Conservation (phyloP, 1,140 invertebrate species). For the Psilanteris sp. region DNA sequence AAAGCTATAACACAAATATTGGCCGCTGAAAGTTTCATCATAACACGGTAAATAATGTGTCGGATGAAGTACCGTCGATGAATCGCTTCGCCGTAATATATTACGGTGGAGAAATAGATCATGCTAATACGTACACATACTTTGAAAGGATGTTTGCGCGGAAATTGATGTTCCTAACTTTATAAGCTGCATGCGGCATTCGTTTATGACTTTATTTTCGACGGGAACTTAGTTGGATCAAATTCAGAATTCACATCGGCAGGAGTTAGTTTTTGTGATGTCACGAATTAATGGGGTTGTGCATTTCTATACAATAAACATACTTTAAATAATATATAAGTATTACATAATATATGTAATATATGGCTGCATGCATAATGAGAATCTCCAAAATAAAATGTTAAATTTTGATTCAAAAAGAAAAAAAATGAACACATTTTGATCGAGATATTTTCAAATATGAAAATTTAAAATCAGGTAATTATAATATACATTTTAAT, state of each 20-base stretch:
- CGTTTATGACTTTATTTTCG: conserved; percentile 38
- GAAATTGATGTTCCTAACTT: conserved; percentile 51
- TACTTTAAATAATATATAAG: no score
- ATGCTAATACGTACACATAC: conserved; percentile 42
- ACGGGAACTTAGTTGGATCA: conserved; percentile 16
- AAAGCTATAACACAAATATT: conserved; percentile 40
- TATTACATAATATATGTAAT: no score
- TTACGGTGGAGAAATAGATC: conserved; percentile 42
- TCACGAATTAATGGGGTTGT: no score
- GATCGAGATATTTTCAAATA: no score
- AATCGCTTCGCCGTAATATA: conserved; percentile 39
- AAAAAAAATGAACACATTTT: no score
- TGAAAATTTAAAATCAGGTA: no score
- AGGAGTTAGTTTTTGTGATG: neutral
- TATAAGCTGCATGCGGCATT: conserved; percentile 28
- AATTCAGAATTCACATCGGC: conserved; percentile 11
- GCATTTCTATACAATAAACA: no score
- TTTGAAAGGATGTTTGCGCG: conserved; percentile 39
- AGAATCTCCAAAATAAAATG: no score
- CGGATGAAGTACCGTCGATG: conserved; percentile 40
- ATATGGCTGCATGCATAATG: no score
- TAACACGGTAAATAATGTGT: conserved; percentile 51
- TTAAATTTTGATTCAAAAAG: no score
- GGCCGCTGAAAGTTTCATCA: conserved; percentile 35
- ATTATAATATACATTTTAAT: no score